A percentile compares a stretch with the other conserved stretches of the same genome.
Evolutionary conservation across 2,888 invertebrate species (phyloP).

Genomic region (Melangyna quadrimaculata): DNA sequence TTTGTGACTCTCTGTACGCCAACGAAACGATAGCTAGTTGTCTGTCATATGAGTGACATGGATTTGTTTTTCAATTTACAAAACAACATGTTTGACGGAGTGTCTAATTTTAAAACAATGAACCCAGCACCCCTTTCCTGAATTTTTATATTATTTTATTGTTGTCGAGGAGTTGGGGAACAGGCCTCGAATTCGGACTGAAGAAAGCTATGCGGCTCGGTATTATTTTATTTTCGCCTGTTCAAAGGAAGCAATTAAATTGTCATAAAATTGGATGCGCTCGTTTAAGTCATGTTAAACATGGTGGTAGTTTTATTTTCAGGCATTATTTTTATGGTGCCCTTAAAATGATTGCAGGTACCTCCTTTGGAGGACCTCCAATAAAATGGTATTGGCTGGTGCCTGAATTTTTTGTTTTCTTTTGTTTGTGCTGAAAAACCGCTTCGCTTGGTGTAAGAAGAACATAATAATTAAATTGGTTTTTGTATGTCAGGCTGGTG

Average conservation of each 20-base stretch:
- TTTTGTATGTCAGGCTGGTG: constrained; percentile 49
- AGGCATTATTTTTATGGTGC: constrained; percentile 44
- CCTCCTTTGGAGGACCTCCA: neutral
- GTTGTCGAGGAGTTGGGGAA: neutral
- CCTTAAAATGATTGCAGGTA: neutral
- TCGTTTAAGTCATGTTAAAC: constrained; percentile 68
- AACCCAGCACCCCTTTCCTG: neutral
- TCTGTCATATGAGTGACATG: constrained; percentile 55
- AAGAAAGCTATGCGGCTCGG: neutral
- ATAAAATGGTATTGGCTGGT: neutral
- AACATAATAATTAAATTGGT: constrained; percentile 63
- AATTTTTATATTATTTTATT: neutral
- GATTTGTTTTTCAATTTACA: constrained; percentile 66
- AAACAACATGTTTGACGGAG: constrained; percentile 44
- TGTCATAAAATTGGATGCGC: constrained; percentile 69
- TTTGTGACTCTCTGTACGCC: neutral
- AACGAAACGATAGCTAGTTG: constrained; percentile 27
- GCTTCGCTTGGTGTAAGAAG: neutral
- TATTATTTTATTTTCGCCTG: constrained; percentile 18
- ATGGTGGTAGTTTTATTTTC: constrained; percentile 37
- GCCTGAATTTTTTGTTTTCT: neutral
- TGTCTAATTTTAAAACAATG: constrained; percentile 61
- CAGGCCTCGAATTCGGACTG: neutral
- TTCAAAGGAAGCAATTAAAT: constrained; percentile 71
- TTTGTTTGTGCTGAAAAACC: neutral